Evolutionary conservation across 2,113 vertebrate species (phyloP), one percentile per base, ranked within the genome.

Genomic region (Synodontis membranacea): DNA sequence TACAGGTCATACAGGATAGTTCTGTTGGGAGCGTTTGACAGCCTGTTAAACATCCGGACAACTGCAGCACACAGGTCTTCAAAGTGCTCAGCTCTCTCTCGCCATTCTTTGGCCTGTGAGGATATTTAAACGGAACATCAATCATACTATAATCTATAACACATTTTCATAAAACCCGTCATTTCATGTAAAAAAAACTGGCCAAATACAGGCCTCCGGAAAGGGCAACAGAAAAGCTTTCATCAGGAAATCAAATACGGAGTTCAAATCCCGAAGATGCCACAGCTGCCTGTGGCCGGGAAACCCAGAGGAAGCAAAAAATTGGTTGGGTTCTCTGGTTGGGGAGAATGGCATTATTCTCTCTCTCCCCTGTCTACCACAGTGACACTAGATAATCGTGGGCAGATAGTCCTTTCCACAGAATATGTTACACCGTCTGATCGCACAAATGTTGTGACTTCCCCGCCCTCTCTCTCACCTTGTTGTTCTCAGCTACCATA

Each of bases 1-100:
- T 99, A 99, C 92, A 99, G 96, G 91, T 99, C 98, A 87, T 99
- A 99, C 68, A 99, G 96, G 89, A 99, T 96, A 86, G 95, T 96
- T 92, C 98, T 95, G 94, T 99, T 99, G 88, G 98, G 97, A 80
- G 95, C 97, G 37, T 98, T 99, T 46, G 97, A 99, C 87, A 99
- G 96, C 31, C 98, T 96, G 87, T 97, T 98, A 91, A 99, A 99
- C 98, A 99, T 99, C 91, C 95, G 96, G 94, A 97, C 97, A 85
- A 99, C 97, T 1, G 97, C 93, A 34, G 94, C 94, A 72, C 97
- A 99, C 97, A 97, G 96, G 82, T 95, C 94, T 83, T 99, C 98
- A 90, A 99, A 99, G 85, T 94, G 95, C 88, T 95, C 93, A 3
- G 98, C 97, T 87, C 96, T 94, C 17, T 93, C 93, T 82, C 93